phyloP scores from a whole-genome alignment of 2,113 vertebrate species.

The Cyprinodon brontotheroides region DNA sequence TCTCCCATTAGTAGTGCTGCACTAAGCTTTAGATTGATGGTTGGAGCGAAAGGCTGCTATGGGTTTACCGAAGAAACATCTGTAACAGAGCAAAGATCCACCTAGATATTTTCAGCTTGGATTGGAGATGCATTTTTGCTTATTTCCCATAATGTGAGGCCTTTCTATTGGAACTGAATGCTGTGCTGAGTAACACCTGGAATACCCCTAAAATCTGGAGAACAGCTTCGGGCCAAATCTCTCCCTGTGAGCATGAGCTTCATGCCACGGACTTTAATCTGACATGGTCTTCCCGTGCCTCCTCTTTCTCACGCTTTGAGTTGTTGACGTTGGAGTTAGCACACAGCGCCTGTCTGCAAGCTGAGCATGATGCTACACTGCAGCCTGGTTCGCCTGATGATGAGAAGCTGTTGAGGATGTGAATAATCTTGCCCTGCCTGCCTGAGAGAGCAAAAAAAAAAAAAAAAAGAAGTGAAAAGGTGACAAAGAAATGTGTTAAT shows the following conservation, averaged over 20 bases:
- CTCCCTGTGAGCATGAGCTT: slow-evolving; percentile 65
- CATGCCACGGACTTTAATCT: slow-evolving; percentile 65
- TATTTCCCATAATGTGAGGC: slow-evolving; percentile 37
- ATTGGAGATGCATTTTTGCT: not conserved
- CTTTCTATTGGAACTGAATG: slow-evolving; percentile 51
- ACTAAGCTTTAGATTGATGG: not conserved
- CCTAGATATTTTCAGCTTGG: slow-evolving; percentile 18
- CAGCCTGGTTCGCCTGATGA: slow-evolving; percentile 33
- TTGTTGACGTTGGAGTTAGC: slow-evolving; percentile 50
- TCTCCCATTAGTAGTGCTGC: not conserved
- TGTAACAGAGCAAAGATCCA: not conserved
- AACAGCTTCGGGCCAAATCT: slow-evolving; percentile 66
- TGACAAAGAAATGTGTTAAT: slow-evolving; percentile 40
- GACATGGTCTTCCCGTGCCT: slow-evolving; percentile 59
- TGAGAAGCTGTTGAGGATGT: slow-evolving; percentile 59
- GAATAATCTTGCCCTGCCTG: slow-evolving; percentile 45
- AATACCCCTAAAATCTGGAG: slow-evolving; percentile 68
- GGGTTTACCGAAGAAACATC: too few species aligned
- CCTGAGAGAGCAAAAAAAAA: slow-evolving; percentile 41
- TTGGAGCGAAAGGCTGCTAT: not conserved
- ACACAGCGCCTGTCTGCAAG: slow-evolving; percentile 28
- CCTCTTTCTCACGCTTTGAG: slow-evolving; percentile 59
- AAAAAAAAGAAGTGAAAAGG: slow-evolving; percentile 26
- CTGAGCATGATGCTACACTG: slow-evolving; percentile 20
- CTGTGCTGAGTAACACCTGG: slow-evolving; percentile 67